Conservation (phyloP, 2,113 vertebrate genomes). For the Nanorana parkeri region DNA sequence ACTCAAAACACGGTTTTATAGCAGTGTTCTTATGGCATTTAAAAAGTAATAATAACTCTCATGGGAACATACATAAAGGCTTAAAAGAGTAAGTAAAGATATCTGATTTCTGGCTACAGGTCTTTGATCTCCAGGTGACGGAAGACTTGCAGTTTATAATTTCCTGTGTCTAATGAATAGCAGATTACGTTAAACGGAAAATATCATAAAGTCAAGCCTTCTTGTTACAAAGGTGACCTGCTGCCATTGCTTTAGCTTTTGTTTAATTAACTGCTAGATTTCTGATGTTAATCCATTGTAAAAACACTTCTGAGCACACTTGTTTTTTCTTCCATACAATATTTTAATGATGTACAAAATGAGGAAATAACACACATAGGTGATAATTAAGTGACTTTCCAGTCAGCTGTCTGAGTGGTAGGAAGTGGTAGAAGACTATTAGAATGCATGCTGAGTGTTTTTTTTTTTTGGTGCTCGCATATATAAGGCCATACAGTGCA, state of each 20-base stretch:
- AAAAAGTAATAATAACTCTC: constrained; percentile 4
- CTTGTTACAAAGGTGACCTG: not conserved
- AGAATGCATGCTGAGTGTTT: too few relatives aligned
- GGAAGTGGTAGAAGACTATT: too few relatives aligned
- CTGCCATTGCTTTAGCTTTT: not conserved
- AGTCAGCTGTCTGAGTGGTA: too few relatives aligned
- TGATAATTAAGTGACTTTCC: too few relatives aligned
- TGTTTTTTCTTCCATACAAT: too few relatives aligned
- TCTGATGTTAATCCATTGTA: too few relatives aligned
- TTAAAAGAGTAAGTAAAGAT: constrained; percentile 13
- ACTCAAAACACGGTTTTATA: not conserved
- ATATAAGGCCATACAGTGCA: too few relatives aligned
- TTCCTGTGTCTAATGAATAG: constrained; percentile 20
- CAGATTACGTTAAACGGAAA: not conserved
- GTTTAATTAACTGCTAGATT: too few relatives aligned
- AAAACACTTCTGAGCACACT: too few relatives aligned
- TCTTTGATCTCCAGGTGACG: constrained; percentile 29
- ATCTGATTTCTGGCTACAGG: constrained; percentile 2
- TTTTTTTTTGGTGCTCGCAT: too few relatives aligned
- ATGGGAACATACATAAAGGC: not conserved
- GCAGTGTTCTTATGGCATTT: not conserved
- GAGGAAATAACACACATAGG: too few relatives aligned
- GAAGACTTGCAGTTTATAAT: constrained; percentile 31
- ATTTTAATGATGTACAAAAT: too few relatives aligned
- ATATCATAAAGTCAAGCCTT: not conserved